phyloP scores from a whole-genome alignment of 2,113 vertebrate species.

The Nipponia nippon region DNA sequence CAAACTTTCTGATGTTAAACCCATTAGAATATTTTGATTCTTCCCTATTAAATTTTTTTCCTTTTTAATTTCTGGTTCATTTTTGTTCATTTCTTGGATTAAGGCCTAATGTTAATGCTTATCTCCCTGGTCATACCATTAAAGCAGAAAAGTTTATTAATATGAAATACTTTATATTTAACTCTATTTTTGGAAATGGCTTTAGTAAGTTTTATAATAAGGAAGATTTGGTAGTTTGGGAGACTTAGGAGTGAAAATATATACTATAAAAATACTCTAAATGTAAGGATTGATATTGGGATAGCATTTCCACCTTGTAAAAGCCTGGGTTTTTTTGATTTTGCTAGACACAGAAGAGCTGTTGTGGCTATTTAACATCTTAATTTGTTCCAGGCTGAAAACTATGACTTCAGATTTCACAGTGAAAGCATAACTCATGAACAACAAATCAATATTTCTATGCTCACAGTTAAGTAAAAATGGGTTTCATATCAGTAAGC shows the following conservation, averaged over 20 bases:
- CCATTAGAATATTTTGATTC: neutral
- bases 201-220: neutral
- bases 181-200: neutral
- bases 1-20: neutral
- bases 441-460: slow-evolving; percentile 21
- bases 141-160: neutral
- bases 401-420: slow-evolving; percentile 42
- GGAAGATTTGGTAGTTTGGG: neutral
- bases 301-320: neutral
- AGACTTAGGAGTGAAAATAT: neutral
- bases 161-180: neutral
- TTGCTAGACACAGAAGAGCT: neutral
- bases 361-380: slow-evolving; percentile 30
- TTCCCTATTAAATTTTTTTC: neutral
- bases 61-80: neutral
- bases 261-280: neutral
- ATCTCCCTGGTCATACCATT: neutral
- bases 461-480: slow-evolving; percentile 16
- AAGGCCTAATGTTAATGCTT: neutral
- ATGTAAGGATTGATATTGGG: neutral
- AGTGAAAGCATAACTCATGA: slow-evolving; percentile 15
- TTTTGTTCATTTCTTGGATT: neutral
- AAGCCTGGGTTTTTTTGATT: neutral
- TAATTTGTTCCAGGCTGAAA: slow-evolving; percentile 60
- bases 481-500: slow-evolving; percentile 7